Percentiles rank a stretch among this genome's conserved stretches.
Evolutionary conservation across 1,140 invertebrate genomes (phyloP).

Genomic region (Drosophila rufa): DNA sequence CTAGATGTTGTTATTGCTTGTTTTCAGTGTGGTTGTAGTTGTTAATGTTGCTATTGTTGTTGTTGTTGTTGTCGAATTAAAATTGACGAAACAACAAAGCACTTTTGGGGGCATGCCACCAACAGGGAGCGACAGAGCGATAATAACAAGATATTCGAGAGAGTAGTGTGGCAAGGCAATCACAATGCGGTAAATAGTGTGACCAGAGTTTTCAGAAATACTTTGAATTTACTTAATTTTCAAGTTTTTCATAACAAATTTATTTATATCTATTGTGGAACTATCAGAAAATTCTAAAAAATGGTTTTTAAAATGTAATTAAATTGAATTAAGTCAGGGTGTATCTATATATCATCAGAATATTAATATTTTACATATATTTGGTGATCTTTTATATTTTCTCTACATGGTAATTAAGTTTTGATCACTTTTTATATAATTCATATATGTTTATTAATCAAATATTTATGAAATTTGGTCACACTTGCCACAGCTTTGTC

Average conservation of each 20-base stretch:
- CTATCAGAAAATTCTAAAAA: too few relatives aligned
- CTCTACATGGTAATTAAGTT: too few relatives aligned
- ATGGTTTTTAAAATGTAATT: too few relatives aligned
- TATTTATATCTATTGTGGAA: too few relatives aligned
- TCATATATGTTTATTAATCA: too few relatives aligned
- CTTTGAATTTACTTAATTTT: too few relatives aligned
- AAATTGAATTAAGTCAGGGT: too few relatives aligned
- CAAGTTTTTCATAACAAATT: too few relatives aligned
- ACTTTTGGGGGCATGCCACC: constrained; percentile 67
- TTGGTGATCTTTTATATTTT: too few relatives aligned
- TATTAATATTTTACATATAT: too few relatives aligned
- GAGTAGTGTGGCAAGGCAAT: constrained; percentile 1
- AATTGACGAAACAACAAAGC: constrained; percentile 38
- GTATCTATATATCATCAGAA: too few relatives aligned
- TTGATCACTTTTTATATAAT: too few relatives aligned
- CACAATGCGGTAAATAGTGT: not conserved
- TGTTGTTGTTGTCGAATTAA: constrained; percentile 52
- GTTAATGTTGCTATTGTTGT: constrained; percentile 33
- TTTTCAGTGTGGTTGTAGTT: constrained; percentile 4
- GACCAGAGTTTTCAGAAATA: not conserved
- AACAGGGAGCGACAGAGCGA: constrained; percentile 36
- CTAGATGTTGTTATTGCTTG: not conserved
- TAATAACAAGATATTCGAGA: constrained; percentile 17
- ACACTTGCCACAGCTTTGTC: not conserved
- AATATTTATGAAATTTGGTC: not conserved